Percentiles rank a stretch among this genome's conserved stretches.
phyloP scores from a whole-genome alignment of 2,888 invertebrate genomes.

The Acanthosoma haemorrhoidale region DNA sequence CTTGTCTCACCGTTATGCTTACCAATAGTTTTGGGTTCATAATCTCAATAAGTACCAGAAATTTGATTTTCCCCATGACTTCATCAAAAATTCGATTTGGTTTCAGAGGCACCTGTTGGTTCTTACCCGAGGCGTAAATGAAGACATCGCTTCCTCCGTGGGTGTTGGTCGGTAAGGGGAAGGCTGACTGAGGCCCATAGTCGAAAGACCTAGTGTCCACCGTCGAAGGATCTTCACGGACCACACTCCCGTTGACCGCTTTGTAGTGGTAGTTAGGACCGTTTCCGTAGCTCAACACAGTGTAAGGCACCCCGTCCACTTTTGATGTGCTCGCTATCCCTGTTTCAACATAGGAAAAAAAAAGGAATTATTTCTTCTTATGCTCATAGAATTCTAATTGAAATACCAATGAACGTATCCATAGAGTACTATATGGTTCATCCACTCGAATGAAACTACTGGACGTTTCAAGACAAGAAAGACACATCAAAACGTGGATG shows the following conservation, averaged over 20 bases:
- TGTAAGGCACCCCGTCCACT: conserved; percentile 62
- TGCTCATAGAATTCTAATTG: too few relatives aligned
- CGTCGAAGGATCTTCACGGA: conserved; percentile 57
- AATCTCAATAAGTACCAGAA: too few relatives aligned
- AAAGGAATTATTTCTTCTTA: too few relatives aligned
- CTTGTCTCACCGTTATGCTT: too few relatives aligned
- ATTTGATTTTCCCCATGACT: too few relatives aligned
- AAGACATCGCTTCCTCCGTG: conserved; percentile 44
- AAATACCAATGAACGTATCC: too few relatives aligned
- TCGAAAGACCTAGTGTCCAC: conserved; percentile 51
- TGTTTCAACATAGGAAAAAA: too few relatives aligned
- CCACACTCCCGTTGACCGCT: conserved; percentile 43
- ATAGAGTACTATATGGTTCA: too few relatives aligned
- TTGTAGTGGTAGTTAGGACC: conserved; percentile 57
- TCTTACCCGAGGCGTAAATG: conserved; percentile 56
- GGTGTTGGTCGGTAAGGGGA: conserved; percentile 36
- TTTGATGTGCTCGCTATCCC: conserved; percentile 60
- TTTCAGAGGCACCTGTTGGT: neutral
- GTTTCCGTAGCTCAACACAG: conserved; percentile 70
- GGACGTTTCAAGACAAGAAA: too few relatives aligned
- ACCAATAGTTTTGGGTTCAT: too few relatives aligned
- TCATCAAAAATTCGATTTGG: neutral
- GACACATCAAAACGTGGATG: too few relatives aligned
- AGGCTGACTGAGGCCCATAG: conserved; percentile 47
- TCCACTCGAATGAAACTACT: too few relatives aligned